A percentile compares a stretch with the other conserved stretches of the same genome.
Conservation (phyloP, 2,797 vertebrate genomes). For the Acestrorhynchus altus region DNA sequence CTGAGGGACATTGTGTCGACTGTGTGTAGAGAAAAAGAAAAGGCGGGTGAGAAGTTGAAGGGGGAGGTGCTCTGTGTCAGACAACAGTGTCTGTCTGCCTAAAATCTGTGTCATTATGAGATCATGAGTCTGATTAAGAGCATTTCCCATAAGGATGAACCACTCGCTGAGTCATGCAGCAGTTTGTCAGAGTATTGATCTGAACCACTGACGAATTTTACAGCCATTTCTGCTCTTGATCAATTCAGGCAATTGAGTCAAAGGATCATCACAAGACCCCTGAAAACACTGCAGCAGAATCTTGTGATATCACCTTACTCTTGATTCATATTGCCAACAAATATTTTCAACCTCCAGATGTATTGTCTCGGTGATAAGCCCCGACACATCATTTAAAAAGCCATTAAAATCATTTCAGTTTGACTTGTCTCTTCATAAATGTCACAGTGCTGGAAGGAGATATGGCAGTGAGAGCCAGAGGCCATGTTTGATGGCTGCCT, state of each 20-base stretch:
- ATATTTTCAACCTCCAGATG: background rate
- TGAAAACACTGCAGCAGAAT: background rate
- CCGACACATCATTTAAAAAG: constrained; percentile 44
- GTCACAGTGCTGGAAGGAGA: constrained; percentile 41
- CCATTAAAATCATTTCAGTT: constrained; percentile 50
- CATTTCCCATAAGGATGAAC: constrained; percentile 32
- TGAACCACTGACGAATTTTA: background rate
- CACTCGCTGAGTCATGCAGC: constrained; percentile 56
- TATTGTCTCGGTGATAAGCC: constrained; percentile 26
- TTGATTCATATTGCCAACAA: background rate
- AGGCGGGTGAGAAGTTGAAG: constrained; percentile 3
- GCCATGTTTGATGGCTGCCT: constrained; percentile 47
- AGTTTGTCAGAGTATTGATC: constrained; percentile 1
- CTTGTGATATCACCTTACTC: background rate
- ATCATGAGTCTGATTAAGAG: constrained; percentile 67
- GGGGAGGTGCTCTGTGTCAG: constrained; percentile 23
- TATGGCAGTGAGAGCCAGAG: constrained; percentile 23
- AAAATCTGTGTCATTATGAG: constrained; percentile 75
- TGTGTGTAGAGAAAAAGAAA: background rate
- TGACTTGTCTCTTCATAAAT: constrained; percentile 54
- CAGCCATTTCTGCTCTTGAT: background rate
- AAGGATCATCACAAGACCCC: background rate
- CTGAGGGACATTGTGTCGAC: constrained; percentile 34
- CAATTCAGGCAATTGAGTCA: too few relatives aligned
- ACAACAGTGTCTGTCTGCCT: constrained; percentile 51